These are phyloP conservation scores for Parus major DNA, from an alignment of 2,113 vertebrate species.

Conservation along the genomic window DNA sequence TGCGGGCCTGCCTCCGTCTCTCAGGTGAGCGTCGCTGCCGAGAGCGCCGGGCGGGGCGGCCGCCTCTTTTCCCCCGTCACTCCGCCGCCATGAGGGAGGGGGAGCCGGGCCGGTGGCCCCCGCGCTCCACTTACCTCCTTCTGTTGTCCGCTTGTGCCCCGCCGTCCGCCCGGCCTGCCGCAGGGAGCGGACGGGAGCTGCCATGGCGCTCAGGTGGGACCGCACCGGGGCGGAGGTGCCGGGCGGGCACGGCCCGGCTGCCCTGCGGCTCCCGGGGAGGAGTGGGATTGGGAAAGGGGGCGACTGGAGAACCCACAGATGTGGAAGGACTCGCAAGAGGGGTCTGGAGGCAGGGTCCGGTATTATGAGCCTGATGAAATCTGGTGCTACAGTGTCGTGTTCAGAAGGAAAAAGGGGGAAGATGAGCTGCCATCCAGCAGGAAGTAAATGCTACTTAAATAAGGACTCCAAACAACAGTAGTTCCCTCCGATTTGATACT, in stretches of 20 bases:
- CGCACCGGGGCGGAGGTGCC: not conserved
- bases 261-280: not conserved
- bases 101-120: not conserved
- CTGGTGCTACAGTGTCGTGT: accelerated
- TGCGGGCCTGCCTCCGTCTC: not conserved
- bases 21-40: not conserved
- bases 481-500: not conserved
- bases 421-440: not conserved
- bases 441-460: not conserved
- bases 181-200: not conserved
- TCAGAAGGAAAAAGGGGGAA: not conserved
- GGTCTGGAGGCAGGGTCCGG: not conserved
- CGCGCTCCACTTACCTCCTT: not conserved
- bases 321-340: not conserved
- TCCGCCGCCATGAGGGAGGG: not conserved
- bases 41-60: not conserved
- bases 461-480: not conserved
- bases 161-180: not conserved
- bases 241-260: not conserved
- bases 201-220: not conserved
- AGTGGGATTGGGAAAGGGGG: accelerated
- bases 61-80: not conserved
- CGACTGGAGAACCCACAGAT: accelerated
- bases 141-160: not conserved
- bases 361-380: accelerated